phyloP scores from a whole-genome alignment of 2,113 vertebrate genomes.

The Tupaia chinensis region DNA sequence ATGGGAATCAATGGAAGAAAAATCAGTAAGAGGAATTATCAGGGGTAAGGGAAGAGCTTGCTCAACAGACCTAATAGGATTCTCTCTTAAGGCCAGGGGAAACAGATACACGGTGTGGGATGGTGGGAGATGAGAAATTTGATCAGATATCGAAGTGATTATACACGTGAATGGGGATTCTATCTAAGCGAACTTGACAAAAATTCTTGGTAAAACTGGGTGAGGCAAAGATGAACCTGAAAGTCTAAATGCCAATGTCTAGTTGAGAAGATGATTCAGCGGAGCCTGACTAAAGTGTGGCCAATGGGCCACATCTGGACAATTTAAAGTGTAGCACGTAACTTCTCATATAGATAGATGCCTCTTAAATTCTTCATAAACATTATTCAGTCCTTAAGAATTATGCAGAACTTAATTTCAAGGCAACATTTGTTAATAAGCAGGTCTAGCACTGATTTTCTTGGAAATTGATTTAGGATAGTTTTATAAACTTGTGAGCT shows the following conservation, averaged over 20 bases:
- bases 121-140: background rate
- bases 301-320: background rate
- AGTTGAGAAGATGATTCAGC: background rate
- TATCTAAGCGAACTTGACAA: background rate
- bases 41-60: background rate
- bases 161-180: background rate
- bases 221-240: background rate
- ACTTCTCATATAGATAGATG: background rate
- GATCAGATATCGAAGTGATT: background rate
- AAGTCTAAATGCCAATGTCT: background rate
- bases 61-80: background rate
- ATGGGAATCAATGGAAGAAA: background rate
- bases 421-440: background rate
- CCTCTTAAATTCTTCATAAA: background rate
- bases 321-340: background rate
- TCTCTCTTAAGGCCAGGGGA: background rate
- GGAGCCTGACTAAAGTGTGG: background rate
- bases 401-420: background rate
- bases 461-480: slow-evolving; percentile 6
- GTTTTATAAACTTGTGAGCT: background rate
- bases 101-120: background rate
- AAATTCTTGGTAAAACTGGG: background rate
- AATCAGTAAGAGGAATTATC: background rate
- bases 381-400: background rate
- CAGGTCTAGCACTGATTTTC: background rate